Evolutionary conservation across 2,113 vertebrate species (phyloP), one percentile per base, ranked within the genome.

Genomic region (Cyprinodon tularosa): DNA sequence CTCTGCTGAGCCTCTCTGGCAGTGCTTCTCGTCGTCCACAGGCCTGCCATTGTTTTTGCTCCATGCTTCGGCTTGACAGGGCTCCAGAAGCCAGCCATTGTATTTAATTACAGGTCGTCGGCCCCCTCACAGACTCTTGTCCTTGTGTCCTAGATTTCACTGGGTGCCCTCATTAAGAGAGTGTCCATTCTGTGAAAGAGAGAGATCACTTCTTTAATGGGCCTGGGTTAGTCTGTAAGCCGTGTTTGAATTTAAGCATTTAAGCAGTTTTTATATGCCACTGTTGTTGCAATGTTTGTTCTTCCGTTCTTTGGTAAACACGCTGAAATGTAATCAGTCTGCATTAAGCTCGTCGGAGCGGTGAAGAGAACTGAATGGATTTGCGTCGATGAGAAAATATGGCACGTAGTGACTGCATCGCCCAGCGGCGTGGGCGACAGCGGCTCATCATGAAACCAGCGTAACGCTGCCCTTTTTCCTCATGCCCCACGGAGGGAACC

Each of bases 71-170:
- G 84, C 79, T 86, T 82, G 89, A 87, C 86, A 80, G 61, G 86
- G 63, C 88, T 93, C 89, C 89, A 91, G 90, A 92, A 92, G 91
- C 87, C 88, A 83, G 89, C 90, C 86, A 90, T 91, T 93, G 93
- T 94, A 89, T 92, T 93, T 93, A 93, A 94, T 94, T 94, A 93
- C 93, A 93, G 72, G 91, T 91, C 74, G 71, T 89, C 87, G 86
- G 88, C 89, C 87, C 90, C 86, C 89, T 87, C 82, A 71, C 86
- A 90, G 89, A 90, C 88, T 89, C 81, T 91, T 84, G 86, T 93
- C 90, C 93, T 86, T 79, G 90, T 89, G 93, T 89, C 92, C 93
- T 92, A 94, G 91, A 93, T 94, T 92, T 91, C 79, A 84, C 90
- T 84, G 82, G 88, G 82, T 82, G 86, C 91, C 91, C 93, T 94